Base-by-base conservation (phyloP, 64 coral and sea anemone species). In the Porites lutea region DNA sequence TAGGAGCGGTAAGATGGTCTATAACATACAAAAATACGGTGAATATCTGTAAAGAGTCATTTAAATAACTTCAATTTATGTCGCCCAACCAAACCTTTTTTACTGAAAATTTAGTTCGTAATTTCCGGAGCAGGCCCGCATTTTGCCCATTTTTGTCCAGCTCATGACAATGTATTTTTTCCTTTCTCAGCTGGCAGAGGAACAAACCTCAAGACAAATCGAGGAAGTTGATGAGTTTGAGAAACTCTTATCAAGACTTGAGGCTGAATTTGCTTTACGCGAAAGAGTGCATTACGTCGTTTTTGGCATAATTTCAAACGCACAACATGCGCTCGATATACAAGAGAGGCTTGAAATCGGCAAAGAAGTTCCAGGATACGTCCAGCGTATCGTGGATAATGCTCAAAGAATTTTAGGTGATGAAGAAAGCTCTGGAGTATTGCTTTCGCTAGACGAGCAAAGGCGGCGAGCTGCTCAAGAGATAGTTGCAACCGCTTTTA, bases 281-380 rank as follows among this genome's bases (percentile, higher is more conserved):
- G 81, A 84, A 23, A 84, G 18, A 69, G 81, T 84, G 8, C 81
- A 69, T 13, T 8, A 69, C 63, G 10, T 84, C 63, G 81, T 84
- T 49, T 84, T 84, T 37, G 63, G 12, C 47, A 47, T 84, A 13
- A 53, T 84, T 49, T 52, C 46, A 84, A 69, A 84, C 62, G 81
- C 81, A 51, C 19, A 49, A 50, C 9, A 69, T 2, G 49, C 52
- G 48, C 21, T 68, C 8, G 48, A 84, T 68, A 48, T 51, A 20
- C 43, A 52, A 46, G 62, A 65, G 47, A 67, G 61, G 59, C 62
- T 51, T n/a, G 62, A 84, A 64, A 51, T 49, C 9, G 64, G 13
- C 8, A 49, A 43, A 11, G 18, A 69, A 22, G n/a, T 68, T 14
- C 48, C 61, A 3, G 9, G 37, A 2, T 84, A 68, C 62, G 81